These are phyloP conservation scores for Eueremaeus valkanovi DNA, from an alignment of 2,888 invertebrate genomes.

Conservation along the genomic window DNA sequence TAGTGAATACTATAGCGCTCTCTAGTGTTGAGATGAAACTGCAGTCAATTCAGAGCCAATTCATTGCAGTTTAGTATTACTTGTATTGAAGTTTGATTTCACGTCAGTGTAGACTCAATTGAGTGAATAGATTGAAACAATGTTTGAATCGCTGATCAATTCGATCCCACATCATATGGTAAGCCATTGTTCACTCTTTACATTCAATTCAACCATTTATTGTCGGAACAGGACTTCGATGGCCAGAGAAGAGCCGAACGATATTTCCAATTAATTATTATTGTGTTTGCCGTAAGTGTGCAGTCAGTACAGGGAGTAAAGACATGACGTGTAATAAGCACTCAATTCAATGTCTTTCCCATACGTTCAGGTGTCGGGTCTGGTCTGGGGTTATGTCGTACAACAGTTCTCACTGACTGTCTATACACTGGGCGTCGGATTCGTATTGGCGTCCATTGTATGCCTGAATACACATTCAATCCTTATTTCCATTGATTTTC, in stretches of 20 bases:
- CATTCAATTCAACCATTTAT: not conserved
- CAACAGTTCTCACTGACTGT: slow-evolving; percentile 95
- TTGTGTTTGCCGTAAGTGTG: slow-evolving; percentile 71
- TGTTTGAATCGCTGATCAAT: slow-evolving; percentile 31
- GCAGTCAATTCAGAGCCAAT: too few relatives aligned
- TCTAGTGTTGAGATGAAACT: too few relatives aligned
- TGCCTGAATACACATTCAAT: too few relatives aligned
- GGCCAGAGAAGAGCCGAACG: slow-evolving; percentile 87
- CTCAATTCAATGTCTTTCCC: not conserved
- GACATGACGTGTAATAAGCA: not conserved
- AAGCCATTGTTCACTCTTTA: not conserved
- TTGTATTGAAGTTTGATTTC: too few relatives aligned
- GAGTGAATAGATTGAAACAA: too few relatives aligned
- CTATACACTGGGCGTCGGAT: slow-evolving; percentile 85
- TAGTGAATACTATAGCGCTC: too few relatives aligned
- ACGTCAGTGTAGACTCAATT: too few relatives aligned
- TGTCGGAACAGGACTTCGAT: slow-evolving; percentile 69
- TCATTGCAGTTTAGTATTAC: too few relatives aligned
- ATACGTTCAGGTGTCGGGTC: slow-evolving; percentile 65
- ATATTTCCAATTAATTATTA: slow-evolving; percentile 80
- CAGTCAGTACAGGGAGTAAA: too few relatives aligned
- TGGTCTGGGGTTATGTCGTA: slow-evolving; percentile 86
- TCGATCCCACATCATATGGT: slow-evolving; percentile 39
- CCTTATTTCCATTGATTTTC: too few relatives aligned
- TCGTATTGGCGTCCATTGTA: slow-evolving; percentile 76